phyloP scores from a whole-genome alignment of 2,113 vertebrate genomes.

The Oxygymnocypris stewartii region DNA sequence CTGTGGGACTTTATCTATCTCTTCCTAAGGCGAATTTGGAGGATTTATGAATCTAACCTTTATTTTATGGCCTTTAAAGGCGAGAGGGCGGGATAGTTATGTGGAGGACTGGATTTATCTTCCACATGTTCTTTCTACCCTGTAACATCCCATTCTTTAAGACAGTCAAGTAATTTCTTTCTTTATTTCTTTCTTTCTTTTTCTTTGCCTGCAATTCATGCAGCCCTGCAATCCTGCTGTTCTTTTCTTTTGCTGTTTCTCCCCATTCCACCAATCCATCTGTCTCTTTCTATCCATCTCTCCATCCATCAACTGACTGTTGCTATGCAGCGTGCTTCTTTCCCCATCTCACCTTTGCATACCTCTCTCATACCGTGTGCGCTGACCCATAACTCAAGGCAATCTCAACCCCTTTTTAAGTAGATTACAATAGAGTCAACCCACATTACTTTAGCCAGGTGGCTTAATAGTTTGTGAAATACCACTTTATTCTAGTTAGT shows the following conservation, averaged over 20 bases:
- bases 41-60: conserved; percentile 74
- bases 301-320: conserved; percentile 20
- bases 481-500: conserved; percentile 77
- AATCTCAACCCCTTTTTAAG: conserved; percentile 75
- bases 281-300: conserved; percentile 1
- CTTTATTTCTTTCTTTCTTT: conserved; percentile 46
- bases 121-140: conserved; percentile 45
- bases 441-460: conserved; percentile 74
- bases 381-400: conserved; percentile 75
- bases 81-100: conserved; percentile 46
- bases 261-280: background rate
- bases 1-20: conserved; percentile 59
- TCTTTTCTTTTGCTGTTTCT: background rate
- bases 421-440: conserved; percentile 77
- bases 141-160: conserved; percentile 55
- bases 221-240: background rate
- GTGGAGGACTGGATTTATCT: conserved; percentile 54
- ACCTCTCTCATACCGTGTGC: conserved; percentile 57
- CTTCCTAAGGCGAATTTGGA: conserved; percentile 57
- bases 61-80: conserved; percentile 71
- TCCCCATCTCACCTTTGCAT: conserved; percentile 31
- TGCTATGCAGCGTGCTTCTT: conserved; percentile 14
- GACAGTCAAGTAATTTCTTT: conserved; percentile 22
- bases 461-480: conserved; percentile 74
- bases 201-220: background rate